Conservation (phyloP, 1,140 invertebrate genomes). For the Penaeus indicus region DNA sequence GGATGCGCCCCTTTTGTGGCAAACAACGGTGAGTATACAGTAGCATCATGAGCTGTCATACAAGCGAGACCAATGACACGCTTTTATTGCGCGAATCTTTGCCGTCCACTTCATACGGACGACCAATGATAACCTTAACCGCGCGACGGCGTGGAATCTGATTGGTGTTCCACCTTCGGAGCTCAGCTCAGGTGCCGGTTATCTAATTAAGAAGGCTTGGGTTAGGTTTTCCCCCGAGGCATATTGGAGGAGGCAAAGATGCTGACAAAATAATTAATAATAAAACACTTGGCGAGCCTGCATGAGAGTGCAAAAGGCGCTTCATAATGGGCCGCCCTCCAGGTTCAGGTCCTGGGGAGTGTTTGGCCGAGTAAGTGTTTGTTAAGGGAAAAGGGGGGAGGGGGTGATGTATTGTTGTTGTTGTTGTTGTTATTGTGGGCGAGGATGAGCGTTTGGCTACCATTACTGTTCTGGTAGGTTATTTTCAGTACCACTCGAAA, state of each 20-base stretch:
- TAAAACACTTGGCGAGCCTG: constrained; percentile 59
- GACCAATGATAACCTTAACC: constrained; percentile 44
- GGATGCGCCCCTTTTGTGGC: constrained; percentile 36
- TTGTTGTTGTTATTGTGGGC: too few relatives aligned
- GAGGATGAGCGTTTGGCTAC: too few relatives aligned
- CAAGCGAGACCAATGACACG: constrained; percentile 61
- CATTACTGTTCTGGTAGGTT: not conserved
- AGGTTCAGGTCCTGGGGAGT: not conserved
- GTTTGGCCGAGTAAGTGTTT: constrained; percentile 36
- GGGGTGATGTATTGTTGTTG: too few relatives aligned
- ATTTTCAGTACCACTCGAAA: not conserved
- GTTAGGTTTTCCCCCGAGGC: constrained; percentile 35
- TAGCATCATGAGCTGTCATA: constrained; percentile 62
- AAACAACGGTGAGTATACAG: constrained; percentile 50
- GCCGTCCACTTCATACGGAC: constrained; percentile 39
- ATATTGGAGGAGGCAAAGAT: constrained; percentile 51
- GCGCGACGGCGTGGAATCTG: not conserved
- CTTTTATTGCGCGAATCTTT: constrained; percentile 59
- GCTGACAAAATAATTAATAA: constrained; percentile 64
- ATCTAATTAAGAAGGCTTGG: constrained; percentile 49
- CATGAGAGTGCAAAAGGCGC: constrained; percentile 58
- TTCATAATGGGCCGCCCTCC: constrained; percentile 45
- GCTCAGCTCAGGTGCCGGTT: constrained; percentile 38
- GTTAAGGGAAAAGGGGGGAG: not conserved
- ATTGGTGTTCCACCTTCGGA: constrained; percentile 18